These are phyloP conservation scores for Phymanthus crucifer DNA, from an alignment of 92 coral and sea anemone species.

Conservation along the genomic window DNA sequence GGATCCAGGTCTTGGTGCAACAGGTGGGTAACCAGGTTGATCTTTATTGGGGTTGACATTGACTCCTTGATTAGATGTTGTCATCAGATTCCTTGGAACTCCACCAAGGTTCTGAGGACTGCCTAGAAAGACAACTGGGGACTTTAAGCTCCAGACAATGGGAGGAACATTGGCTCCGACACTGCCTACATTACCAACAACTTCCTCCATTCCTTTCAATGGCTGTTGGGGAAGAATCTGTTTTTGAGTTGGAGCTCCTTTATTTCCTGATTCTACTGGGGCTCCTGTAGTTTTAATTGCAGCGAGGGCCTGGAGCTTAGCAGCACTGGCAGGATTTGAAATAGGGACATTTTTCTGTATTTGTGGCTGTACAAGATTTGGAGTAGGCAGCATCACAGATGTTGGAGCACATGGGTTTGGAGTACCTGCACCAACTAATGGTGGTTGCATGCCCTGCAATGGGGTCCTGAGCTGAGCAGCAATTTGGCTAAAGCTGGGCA, in stretches of 20 bases:
- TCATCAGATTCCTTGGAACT: conserved; percentile 75
- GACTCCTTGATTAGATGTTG: conserved; percentile 30
- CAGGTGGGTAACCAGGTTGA: conserved; percentile 33
- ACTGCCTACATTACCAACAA: conserved; percentile 78
- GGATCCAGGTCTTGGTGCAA: conserved; percentile 44
- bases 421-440: conserved; percentile 17
- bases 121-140: conserved; percentile 83
- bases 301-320: not conserved
- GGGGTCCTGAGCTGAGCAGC: conserved; percentile 37
- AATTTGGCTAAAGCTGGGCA: conserved; percentile 40
- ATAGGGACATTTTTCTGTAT: conserved; percentile 15
- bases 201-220: conserved; percentile 85
- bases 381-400: conserved; percentile 20
- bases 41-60: conserved; percentile 3
- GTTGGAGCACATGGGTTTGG: not conserved
- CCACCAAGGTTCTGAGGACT: conserved; percentile 87
- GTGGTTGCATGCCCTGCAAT: conserved; percentile 1
- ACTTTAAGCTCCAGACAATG: conserved; percentile 62
- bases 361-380: conserved; percentile 20
- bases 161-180: conserved; percentile 71
- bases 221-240: conserved; percentile 70
- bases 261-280: conserved; percentile 21
- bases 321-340: not conserved
- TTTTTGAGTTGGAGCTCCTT: conserved; percentile 9
- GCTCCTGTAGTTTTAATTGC: conserved; percentile 20